These are phyloP conservation scores for Lasioglossum calceatum DNA, from an alignment of 2,888 invertebrate genomes.

Conservation along the genomic window DNA sequence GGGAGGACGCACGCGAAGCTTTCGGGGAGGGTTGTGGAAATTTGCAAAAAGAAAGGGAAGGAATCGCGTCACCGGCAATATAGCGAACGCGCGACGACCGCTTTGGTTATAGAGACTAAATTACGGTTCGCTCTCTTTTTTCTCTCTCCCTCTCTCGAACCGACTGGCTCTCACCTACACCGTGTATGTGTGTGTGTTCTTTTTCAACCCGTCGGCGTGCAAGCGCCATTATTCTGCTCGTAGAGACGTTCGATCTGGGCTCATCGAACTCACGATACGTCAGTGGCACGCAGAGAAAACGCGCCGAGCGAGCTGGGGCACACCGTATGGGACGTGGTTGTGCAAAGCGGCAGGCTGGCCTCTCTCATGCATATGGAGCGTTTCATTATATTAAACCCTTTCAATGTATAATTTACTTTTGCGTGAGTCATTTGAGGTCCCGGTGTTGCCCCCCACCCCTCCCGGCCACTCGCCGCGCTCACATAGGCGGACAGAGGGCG, in stretches of 20 bases:
- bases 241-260: conserved; percentile 73
- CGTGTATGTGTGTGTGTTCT: conserved; percentile 13
- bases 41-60: conserved; percentile 43
- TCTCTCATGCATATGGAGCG: conserved; percentile 88
- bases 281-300: conserved; percentile 77
- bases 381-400: conserved; percentile 89
- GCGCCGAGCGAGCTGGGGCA: conserved; percentile 63
- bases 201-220: conserved; percentile 63
- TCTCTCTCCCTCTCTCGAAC: neutral
- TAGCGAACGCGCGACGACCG: conserved; percentile 46
- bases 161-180: neutral
- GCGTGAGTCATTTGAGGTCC: conserved; percentile 87
- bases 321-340: conserved; percentile 67
- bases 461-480: neutral
- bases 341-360: conserved; percentile 79
- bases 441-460: conserved; percentile 22
- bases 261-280: conserved; percentile 76
- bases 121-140: conserved; percentile 54
- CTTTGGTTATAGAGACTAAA: conserved; percentile 71
- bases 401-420: conserved; percentile 89
- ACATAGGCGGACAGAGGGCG: conserved; percentile 60
- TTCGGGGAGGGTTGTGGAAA: conserved; percentile 23
- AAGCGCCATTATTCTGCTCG: conserved; percentile 70
- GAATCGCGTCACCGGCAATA: conserved; percentile 41
- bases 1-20: conserved; percentile 5